Evolutionary conservation across 2,113 vertebrate genomes (phyloP).

Genomic region (Apodemus sylvaticus): DNA sequence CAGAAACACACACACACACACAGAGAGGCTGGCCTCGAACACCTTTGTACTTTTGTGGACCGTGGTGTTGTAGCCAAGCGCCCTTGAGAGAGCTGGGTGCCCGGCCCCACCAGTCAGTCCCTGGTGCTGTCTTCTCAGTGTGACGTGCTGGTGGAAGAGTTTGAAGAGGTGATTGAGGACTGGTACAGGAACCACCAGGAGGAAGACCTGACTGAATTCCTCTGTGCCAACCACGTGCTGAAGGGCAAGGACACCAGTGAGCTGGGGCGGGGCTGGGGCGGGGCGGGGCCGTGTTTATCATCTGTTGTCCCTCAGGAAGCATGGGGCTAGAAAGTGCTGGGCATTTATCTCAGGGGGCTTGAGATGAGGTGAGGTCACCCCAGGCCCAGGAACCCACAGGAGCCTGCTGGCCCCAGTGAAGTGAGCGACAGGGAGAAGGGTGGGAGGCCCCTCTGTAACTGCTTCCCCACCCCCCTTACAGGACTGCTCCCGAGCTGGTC

Average conservation of each 20-base stretch:
- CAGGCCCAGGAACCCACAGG: not conserved
- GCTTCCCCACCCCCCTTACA: accelerated
- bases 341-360: not conserved
- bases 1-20: not conserved
- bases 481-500: not conserved
- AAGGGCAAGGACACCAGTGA: conserved; percentile 95
- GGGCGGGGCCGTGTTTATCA: not conserved
- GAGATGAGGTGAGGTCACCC: not conserved
- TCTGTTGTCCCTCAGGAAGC: not conserved
- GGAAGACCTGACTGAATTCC: conserved; percentile 93
- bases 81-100: not conserved
- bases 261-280: conserved; percentile 35
- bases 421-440: not conserved
- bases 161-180: conserved; percentile 97
- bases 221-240: conserved; percentile 95
- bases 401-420: too few relatives aligned
- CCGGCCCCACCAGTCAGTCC: not conserved
- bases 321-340: not conserved
- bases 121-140: conserved; percentile 85
- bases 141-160: conserved; percentile 94
- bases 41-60: not conserved
- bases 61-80: not conserved
- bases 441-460: accelerated
- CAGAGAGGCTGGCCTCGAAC: too few relatives aligned
- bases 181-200: conserved; percentile 96